phyloP scores from a whole-genome alignment of 2,888 invertebrate genomes.

The Ochropleura plecta region DNA sequence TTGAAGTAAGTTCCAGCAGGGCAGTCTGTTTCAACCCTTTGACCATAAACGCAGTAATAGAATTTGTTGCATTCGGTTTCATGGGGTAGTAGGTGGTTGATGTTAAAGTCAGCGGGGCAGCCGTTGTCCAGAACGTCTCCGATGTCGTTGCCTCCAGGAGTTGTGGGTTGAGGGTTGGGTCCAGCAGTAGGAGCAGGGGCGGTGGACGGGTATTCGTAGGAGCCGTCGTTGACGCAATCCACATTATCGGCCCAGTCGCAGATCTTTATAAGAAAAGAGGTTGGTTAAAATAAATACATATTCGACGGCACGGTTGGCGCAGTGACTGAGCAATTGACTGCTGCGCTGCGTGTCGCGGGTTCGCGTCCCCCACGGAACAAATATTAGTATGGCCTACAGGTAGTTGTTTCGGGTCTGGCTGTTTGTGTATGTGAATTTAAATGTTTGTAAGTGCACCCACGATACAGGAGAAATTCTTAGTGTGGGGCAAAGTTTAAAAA shows the following conservation, averaged over 20 bases:
- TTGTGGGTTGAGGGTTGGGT: background rate
- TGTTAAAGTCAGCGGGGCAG: slow-evolving; percentile 70
- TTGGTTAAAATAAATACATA: background rate
- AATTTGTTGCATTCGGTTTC: slow-evolving; percentile 73
- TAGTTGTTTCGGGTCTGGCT: too few species aligned
- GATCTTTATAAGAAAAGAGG: slow-evolving; percentile 12
- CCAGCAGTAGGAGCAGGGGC: background rate
- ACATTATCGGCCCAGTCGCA: slow-evolving; percentile 49
- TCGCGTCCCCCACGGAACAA: too few species aligned
- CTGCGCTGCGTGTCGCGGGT: too few species aligned
- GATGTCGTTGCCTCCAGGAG: slow-evolving; percentile 13
- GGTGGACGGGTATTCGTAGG: slow-evolving; percentile 33
- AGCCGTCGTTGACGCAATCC: slow-evolving; percentile 34
- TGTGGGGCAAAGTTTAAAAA: too few species aligned
- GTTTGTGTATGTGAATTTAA: too few species aligned
- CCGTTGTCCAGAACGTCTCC: slow-evolving; percentile 68
- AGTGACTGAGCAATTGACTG: too few species aligned
- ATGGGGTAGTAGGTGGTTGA: slow-evolving; percentile 74
- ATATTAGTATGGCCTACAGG: too few species aligned
- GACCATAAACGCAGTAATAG: slow-evolving; percentile 76
- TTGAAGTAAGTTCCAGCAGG: slow-evolving; percentile 74
- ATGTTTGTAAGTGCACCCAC: too few species aligned
- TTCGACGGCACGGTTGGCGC: too few species aligned
- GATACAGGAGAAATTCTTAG: too few species aligned
- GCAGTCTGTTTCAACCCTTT: slow-evolving; percentile 68